These are phyloP conservation scores for Drosophila pseudoobscura DNA, from an alignment of 1,140 invertebrate species.

Conservation along the genomic window DNA sequence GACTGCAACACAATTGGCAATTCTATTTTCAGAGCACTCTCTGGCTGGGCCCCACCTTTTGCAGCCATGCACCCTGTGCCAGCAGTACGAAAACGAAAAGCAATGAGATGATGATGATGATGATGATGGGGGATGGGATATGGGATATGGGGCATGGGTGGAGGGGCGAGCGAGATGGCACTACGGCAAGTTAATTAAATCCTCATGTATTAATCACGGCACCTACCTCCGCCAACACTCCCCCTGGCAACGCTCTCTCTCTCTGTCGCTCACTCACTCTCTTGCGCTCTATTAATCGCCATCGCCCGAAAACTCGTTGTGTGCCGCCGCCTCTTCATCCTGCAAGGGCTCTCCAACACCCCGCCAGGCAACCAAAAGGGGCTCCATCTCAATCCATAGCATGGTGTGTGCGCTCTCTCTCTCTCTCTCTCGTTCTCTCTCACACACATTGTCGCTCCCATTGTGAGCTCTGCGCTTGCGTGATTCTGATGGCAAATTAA, in stretches of 20 bases:
- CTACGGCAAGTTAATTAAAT: constrained; percentile 80
- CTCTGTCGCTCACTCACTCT: neutral
- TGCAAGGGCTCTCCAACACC: neutral
- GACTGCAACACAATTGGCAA: too few relatives aligned
- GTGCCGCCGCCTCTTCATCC: constrained; percentile 18
- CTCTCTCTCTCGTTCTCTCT: constrained; percentile 11
- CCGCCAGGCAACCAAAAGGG: neutral
- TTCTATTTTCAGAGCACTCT: too few relatives aligned
- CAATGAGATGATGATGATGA: constrained; percentile 10
- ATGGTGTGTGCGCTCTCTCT: neutral
- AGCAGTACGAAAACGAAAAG: constrained; percentile 28
- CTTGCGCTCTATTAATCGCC: constrained; percentile 71
- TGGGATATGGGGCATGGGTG: constrained; percentile 5
- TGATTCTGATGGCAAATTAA: constrained; percentile 83
- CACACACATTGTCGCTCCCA: constrained; percentile 26
- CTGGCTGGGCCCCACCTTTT: too few relatives aligned
- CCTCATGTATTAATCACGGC: constrained; percentile 81
- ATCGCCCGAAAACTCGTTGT: constrained; percentile 58
- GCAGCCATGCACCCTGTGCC: too few relatives aligned
- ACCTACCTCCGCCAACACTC: constrained; percentile 46
- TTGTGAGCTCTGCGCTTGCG: constrained; percentile 70
- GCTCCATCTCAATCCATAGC: neutral
- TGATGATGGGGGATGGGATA: constrained; percentile 28
- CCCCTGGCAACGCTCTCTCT: neutral
- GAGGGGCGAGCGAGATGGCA: constrained; percentile 53